These are phyloP conservation scores for Dromas ardeola DNA, from an alignment of 2,113 vertebrate species.

Conservation along the genomic window DNA sequence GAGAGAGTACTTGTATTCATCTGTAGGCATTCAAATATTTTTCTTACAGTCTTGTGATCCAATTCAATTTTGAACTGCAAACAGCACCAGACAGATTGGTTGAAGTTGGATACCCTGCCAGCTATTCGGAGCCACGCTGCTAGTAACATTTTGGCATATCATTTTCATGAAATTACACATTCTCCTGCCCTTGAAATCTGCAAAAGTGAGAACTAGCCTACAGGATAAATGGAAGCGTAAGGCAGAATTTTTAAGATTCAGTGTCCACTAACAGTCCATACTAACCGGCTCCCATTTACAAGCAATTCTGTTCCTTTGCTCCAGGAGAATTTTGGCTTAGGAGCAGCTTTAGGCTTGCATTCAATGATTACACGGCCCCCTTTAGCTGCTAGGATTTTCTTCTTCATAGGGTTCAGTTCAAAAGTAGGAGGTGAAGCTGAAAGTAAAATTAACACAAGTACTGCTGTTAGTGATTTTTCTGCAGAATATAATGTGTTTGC, in stretches of 20 bases:
- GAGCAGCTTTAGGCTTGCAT: constrained; percentile 93
- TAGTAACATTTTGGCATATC: neutral
- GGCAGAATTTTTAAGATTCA: neutral
- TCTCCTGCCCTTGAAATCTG: neutral
- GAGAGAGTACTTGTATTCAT: neutral
- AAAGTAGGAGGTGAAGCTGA: constrained; percentile 91
- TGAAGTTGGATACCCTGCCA: neutral
- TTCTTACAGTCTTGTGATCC: neutral
- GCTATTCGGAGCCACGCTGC: neutral
- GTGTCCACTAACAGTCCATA: neutral
- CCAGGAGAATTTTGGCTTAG: constrained; percentile 89
- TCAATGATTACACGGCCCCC: constrained; percentile 90
- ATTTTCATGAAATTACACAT: neutral
- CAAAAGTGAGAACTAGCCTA: neutral
- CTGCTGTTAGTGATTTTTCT: neutral
- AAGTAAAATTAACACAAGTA: constrained; percentile 1
- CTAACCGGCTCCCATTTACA: constrained; percentile 89
- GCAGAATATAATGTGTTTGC: neutral
- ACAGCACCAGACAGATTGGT: neutral
- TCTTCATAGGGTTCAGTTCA: constrained; percentile 89
- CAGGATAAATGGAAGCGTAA: neutral
- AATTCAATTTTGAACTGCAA: neutral
- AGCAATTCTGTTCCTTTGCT: constrained; percentile 95
- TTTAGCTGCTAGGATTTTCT: constrained; percentile 85
- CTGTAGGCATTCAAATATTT: neutral